A percentile compares a stretch with the other conserved stretches of the same genome.
These are phyloP conservation scores for Coptodon bakossiorum DNA, from an alignment of 2,113 vertebrate genomes.

Conservation along the genomic window DNA sequence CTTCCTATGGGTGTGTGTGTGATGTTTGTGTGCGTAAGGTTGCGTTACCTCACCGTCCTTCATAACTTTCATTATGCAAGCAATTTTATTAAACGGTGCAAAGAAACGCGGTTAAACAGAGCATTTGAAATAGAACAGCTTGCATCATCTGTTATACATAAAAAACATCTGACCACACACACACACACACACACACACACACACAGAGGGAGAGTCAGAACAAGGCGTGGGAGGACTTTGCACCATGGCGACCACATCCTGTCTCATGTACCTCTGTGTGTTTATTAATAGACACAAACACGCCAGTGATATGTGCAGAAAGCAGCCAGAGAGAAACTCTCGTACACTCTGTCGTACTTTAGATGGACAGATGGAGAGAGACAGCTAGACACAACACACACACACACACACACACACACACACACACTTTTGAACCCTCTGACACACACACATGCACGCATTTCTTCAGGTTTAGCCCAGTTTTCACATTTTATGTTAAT, in stretches of 20 bases:
- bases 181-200: neutral
- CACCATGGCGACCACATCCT: slow-evolving; percentile 69
- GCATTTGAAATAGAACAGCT: slow-evolving; percentile 15
- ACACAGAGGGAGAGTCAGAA: slow-evolving; percentile 7
- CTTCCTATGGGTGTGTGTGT: neutral
- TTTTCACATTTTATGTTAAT: neutral
- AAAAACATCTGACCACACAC: slow-evolving; percentile 33
- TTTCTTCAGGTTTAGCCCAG: neutral
- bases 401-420: neutral
- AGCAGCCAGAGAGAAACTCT: neutral
- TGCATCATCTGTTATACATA: slow-evolving; percentile 18
- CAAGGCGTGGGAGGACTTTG: slow-evolving; percentile 59
- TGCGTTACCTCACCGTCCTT: neutral
- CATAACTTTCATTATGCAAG: neutral
- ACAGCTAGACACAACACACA: neutral
- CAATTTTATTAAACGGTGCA: neutral
- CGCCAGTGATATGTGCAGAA: slow-evolving; percentile 20
- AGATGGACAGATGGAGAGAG: neutral
- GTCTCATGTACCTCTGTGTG: slow-evolving; percentile 53
- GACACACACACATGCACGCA: neutral
- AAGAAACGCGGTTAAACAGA: neutral
- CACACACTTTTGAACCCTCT: neutral
- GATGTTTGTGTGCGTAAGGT: neutral
- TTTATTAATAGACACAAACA: slow-evolving; percentile 59
- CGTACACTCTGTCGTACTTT: neutral